These are phyloP conservation scores for Spinibarbus caldwelli DNA, from an alignment of 2,797 vertebrate species.

Conservation along the genomic window DNA sequence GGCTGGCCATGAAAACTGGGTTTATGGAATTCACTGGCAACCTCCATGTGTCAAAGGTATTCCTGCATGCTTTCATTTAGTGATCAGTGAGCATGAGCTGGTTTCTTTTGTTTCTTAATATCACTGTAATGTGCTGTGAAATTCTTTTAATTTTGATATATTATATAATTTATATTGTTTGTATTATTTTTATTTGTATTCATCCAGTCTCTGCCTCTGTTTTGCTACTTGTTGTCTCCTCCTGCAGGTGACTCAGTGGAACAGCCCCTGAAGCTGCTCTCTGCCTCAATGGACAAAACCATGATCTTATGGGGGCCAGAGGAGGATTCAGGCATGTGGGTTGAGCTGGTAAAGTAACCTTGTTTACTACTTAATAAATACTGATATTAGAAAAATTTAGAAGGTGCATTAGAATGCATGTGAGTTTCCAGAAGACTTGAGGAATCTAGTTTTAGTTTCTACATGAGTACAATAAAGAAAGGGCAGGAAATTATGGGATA, in stretches of 20 bases:
- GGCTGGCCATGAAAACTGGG: conserved; percentile 96
- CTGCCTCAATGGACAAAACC: conserved; percentile 97
- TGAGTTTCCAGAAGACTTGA: too few species aligned
- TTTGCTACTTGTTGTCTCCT: conserved; percentile 64
- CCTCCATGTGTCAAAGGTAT: conserved; percentile 86
- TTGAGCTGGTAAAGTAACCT: conserved; percentile 87
- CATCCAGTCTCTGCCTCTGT: background rate
- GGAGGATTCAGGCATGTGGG: conserved; percentile 92
- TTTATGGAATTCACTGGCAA: conserved; percentile 95
- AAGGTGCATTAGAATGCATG: background rate
- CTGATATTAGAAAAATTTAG: background rate
- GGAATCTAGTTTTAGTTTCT: too few species aligned
- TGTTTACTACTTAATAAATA: conserved; percentile 3
- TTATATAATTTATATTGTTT: background rate
- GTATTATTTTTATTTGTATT: background rate
- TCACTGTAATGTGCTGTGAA: background rate
- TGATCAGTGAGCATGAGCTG: conserved; percentile 6
- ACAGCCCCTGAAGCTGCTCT: conserved; percentile 88
- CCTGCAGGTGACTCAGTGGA: conserved; percentile 83
- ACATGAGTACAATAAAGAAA: background rate
- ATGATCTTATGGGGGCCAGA: conserved; percentile 97
- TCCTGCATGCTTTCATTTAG: background rate
- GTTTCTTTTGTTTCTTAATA: background rate
- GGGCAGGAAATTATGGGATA: too few species aligned
- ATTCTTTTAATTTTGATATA: background rate